A percentile compares a stretch with the other conserved stretches of the same genome.
Conservation (phyloP, 2,888 invertebrate species). For the Blastobasis adustella region DNA sequence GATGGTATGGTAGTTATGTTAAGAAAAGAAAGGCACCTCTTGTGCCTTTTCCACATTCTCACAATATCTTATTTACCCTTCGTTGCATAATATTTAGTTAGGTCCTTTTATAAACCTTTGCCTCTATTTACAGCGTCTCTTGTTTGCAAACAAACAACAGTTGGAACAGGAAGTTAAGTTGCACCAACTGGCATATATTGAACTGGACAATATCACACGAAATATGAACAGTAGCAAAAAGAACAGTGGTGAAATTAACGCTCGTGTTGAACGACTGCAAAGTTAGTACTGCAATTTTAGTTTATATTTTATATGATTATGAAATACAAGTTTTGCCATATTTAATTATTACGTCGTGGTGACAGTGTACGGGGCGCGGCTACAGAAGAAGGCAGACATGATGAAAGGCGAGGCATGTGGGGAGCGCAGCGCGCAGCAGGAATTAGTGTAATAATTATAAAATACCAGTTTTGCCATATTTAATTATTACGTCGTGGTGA, state of each 20-base stretch:
- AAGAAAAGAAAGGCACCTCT: too few species aligned
- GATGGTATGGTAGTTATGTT: too few species aligned
- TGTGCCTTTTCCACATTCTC: too few species aligned
- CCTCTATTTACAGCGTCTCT: constrained; percentile 66
- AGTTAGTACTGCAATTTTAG: constrained; percentile 20
- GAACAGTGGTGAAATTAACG: constrained; percentile 54
- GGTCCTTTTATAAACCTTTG: too few species aligned
- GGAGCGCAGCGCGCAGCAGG: constrained; percentile 76
- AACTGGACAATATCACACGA: constrained; percentile 57
- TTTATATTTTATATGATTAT: too few species aligned
- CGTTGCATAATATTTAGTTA: too few species aligned
- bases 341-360: neutral
- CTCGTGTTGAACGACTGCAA: constrained; percentile 56
- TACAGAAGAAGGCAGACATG: constrained; percentile 76
- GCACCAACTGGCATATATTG: constrained; percentile 62
- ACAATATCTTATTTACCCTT: too few species aligned
- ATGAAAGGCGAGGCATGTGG: constrained; percentile 80
- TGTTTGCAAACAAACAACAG: constrained; percentile 81
- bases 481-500: neutral
- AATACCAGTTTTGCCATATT: neutral
- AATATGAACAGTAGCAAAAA: constrained; percentile 62
- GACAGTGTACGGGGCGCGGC: constrained; percentile 29
- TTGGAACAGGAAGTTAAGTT: constrained; percentile 79
- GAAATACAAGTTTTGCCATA: neutral
- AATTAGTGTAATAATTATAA: neutral